Conservation (phyloP, 1,140 invertebrate genomes). For the Hypothenemus hampei region DNA sequence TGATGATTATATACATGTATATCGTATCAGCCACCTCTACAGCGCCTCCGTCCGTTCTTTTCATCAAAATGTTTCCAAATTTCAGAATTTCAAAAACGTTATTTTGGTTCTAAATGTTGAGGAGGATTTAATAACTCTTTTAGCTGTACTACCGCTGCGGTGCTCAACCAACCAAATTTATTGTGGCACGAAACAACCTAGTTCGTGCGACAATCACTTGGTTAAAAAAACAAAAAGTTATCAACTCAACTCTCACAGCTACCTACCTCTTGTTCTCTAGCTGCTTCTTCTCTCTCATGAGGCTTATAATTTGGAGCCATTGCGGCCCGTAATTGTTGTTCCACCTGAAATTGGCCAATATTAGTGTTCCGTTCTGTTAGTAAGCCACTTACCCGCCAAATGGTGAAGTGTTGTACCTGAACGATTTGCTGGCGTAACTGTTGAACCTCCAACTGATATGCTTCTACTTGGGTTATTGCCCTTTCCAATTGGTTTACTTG, state of each 20-base stretch:
- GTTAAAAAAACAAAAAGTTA: constrained; percentile 27
- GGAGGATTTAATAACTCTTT: constrained; percentile 15
- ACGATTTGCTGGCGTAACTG: constrained; percentile 75
- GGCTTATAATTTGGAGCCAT: constrained; percentile 76
- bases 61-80: constrained; percentile 52
- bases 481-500: constrained; percentile 69
- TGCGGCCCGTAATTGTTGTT: constrained; percentile 77
- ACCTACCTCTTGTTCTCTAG: constrained; percentile 83
- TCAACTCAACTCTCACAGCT: constrained; percentile 45
- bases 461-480: constrained; percentile 79
- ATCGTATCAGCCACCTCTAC: constrained; percentile 42
- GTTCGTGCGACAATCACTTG: constrained; percentile 33
- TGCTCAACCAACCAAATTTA: constrained; percentile 28
- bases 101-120: constrained; percentile 16
- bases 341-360: constrained; percentile 49
- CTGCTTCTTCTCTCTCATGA: constrained; percentile 76
- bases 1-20: too few relatives aligned
- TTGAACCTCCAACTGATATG: constrained; percentile 85
- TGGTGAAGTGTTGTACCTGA: constrained; percentile 48
- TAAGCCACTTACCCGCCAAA: background rate
- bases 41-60: constrained; percentile 29
- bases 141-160: constrained; percentile 33
- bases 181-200: constrained; percentile 24
- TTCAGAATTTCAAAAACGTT: too few relatives aligned
- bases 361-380: background rate